These are phyloP conservation scores for Danaus melanippus DNA, from an alignment of 1,140 invertebrate species.

Conservation along the genomic window DNA sequence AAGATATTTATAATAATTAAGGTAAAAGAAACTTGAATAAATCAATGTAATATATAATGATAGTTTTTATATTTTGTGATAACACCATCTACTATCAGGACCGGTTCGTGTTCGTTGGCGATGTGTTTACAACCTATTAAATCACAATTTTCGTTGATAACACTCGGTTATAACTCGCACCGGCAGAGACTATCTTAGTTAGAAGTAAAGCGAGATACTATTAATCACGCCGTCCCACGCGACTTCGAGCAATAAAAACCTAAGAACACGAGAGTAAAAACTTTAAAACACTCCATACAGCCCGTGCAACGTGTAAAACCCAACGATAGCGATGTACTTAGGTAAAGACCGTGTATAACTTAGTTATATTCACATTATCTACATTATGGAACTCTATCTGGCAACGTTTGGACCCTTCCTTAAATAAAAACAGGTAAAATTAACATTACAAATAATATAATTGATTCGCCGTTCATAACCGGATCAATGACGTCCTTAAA, in stretches of 20 bases:
- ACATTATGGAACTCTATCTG: conserved; percentile 67
- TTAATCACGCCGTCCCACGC: conserved; percentile 67
- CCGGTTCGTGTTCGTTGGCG: no score
- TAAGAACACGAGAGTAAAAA: conserved; percentile 54
- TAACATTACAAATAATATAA: conserved; percentile 21
- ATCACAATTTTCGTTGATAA: conserved; percentile 34
- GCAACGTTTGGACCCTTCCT: conserved; percentile 42
- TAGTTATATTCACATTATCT: conserved; percentile 71
- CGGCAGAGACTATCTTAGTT: conserved; percentile 54
- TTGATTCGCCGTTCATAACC: conserved; percentile 30
- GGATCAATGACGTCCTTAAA: background rate
- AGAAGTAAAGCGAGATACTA: conserved; percentile 60
- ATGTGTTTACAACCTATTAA: no score
- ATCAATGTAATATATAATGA: no score
- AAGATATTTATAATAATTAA: no score
- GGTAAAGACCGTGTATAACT: conserved; percentile 60
- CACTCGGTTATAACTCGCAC: conserved; percentile 48
- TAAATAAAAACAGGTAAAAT: conserved; percentile 34
- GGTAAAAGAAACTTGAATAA: no score
- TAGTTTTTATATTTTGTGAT: no score
- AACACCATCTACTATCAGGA: no score
- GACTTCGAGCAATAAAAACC: conserved; percentile 55
- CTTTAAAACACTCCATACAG: conserved; percentile 46
- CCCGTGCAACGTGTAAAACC: conserved; percentile 65
- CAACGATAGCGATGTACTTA: conserved; percentile 59